phyloP scores from a whole-genome alignment of 1,140 invertebrate species.

The Drosophila pruinosa region DNA sequence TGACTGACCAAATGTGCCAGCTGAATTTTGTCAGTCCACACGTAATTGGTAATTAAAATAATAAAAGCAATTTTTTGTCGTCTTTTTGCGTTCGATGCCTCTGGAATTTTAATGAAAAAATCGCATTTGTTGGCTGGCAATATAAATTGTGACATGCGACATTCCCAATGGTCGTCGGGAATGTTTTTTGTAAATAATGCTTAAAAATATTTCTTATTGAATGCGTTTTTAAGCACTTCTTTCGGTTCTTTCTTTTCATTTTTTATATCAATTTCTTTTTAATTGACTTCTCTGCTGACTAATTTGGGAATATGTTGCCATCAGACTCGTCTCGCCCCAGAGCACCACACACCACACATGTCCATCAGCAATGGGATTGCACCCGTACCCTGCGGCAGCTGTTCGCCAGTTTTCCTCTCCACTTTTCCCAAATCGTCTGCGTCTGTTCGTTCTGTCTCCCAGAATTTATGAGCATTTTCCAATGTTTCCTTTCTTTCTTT shows the following conservation, averaged over 20 bases:
- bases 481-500: slow-evolving; percentile 50
- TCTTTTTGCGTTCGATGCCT: slow-evolving; percentile 32
- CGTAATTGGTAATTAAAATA: slow-evolving; percentile 79
- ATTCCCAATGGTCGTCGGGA: slow-evolving; percentile 39
- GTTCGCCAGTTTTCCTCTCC: slow-evolving; percentile 44
- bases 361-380: slow-evolving; percentile 48
- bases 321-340: background rate
- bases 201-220: slow-evolving; percentile 42
- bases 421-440: slow-evolving; percentile 36
- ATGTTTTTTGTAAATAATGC: slow-evolving; percentile 76
- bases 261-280: slow-evolving; percentile 57
- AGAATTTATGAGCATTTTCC: slow-evolving; percentile 70
- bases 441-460: slow-evolving; percentile 40
- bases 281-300: slow-evolving; percentile 70
- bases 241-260: slow-evolving; percentile 20
- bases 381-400: slow-evolving; percentile 44
- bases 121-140: slow-evolving; percentile 41
- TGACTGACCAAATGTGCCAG: slow-evolving; percentile 58
- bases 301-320: slow-evolving; percentile 60
- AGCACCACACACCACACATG: slow-evolving; percentile 2
- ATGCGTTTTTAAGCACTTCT: slow-evolving; percentile 66
- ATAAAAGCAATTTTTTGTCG: slow-evolving; percentile 75
- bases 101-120: slow-evolving; percentile 78
- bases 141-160: slow-evolving; percentile 66
- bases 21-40: slow-evolving; percentile 48